Evolutionary conservation across 2,797 vertebrate genomes (phyloP).

Genomic region (Acrossocheilus fasciatus): DNA sequence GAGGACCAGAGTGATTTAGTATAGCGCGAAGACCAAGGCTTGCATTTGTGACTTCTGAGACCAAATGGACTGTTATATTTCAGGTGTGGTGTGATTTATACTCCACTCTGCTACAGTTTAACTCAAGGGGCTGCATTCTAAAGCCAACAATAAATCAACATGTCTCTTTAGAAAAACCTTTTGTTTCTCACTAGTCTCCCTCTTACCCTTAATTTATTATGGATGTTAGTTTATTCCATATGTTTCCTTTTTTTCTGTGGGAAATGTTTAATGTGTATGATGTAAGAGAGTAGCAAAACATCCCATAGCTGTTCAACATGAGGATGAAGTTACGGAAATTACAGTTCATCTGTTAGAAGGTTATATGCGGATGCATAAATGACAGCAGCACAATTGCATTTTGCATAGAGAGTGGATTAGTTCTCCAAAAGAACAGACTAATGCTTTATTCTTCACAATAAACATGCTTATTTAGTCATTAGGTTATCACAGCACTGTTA

Average conservation of each 20-base stretch:
- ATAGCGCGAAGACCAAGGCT: slow-evolving; percentile 61
- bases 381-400: slow-evolving; percentile 3
- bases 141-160: slow-evolving; percentile 75
- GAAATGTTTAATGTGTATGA: slow-evolving; percentile 32
- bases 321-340: neutral
- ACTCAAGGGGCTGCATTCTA: slow-evolving; percentile 73
- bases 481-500: slow-evolving; percentile 41
- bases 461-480: neutral
- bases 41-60: slow-evolving; percentile 68
- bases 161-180: slow-evolving; percentile 62
- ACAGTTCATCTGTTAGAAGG: slow-evolving; percentile 2
- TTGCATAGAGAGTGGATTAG: slow-evolving; percentile 11
- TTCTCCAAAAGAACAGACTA: neutral
- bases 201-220: slow-evolving; percentile 70
- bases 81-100: slow-evolving; percentile 77
- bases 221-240: slow-evolving; percentile 52
- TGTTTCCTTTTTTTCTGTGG: slow-evolving; percentile 22
- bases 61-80: slow-evolving; percentile 68
- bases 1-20: slow-evolving; percentile 72
- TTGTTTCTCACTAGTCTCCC: slow-evolving; percentile 64
- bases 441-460: slow-evolving; percentile 25
- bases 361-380: neutral
- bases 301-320: slow-evolving; percentile 1
- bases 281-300: slow-evolving; percentile 11
- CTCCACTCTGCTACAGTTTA: slow-evolving; percentile 69